These are phyloP conservation scores for Numida meleagris DNA, from an alignment of 2,113 vertebrate species.

Conservation along the genomic window DNA sequence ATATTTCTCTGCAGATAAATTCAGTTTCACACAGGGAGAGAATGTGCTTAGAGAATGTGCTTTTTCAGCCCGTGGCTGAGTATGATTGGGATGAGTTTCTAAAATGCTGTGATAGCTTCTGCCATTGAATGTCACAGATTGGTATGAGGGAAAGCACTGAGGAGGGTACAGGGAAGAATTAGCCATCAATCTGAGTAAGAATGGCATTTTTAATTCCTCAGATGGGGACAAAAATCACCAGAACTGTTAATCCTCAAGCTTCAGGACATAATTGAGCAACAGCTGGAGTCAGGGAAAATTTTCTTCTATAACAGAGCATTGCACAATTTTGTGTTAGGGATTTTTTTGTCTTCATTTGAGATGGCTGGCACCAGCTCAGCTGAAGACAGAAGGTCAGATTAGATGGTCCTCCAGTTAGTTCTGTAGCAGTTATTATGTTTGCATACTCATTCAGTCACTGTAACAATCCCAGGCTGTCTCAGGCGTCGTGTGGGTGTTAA, in stretches of 20 bases:
- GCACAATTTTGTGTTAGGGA: not conserved
- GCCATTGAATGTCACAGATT: not conserved
- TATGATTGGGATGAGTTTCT: not conserved
- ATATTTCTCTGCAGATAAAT: not conserved
- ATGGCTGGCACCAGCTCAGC: not conserved
- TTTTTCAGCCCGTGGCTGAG: not conserved
- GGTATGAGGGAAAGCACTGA: not conserved
- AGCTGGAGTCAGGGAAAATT: conserved; percentile 53
- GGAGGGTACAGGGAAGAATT: conserved; percentile 15
- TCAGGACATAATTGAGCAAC: conserved; percentile 59
- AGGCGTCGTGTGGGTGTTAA: not conserved
- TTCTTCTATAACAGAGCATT: not conserved
- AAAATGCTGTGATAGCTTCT: not conserved
- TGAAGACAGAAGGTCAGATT: conserved; percentile 6
- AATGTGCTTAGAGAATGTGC: not conserved
- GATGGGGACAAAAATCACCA: conserved; percentile 37
- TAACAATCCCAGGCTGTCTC: not conserved
- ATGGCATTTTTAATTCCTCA: conserved; percentile 19
- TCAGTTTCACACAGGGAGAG: not conserved
- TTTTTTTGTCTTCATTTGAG: not conserved
- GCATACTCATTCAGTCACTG: not conserved
- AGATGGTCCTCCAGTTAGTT: not conserved
- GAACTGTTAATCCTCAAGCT: conserved; percentile 1
- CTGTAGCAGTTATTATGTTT: not conserved
- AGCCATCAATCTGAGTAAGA: not conserved